Base-by-base conservation (phyloP, 2,888 invertebrate genomes). In the Yponomeuta sedellus region DNA sequence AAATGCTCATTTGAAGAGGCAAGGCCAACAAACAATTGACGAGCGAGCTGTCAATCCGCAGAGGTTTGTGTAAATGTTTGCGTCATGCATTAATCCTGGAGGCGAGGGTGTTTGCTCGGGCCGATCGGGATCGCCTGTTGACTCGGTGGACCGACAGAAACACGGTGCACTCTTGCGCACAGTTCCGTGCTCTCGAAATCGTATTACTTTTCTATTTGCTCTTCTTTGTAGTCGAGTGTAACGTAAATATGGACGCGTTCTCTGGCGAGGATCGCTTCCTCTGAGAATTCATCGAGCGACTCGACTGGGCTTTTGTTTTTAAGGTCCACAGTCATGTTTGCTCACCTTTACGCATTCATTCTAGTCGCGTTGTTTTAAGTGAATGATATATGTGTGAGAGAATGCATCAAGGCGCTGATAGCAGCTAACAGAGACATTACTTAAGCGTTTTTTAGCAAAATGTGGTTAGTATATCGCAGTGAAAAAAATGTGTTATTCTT, bases 21-120 rank as follows among this genome's bases (percentile, higher is more conserved):
- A 88, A 88, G 85, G 88, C 87, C 86, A 87, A 89, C 88, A 91
- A 91, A 90, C 89, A 90, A 86, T 88, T 86, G 88, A 87, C 85
- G 86, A 85, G 83, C 81, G 89, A 88, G 89, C 90, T 89, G 90
- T 90, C 90, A 90, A 90, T 90, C 88, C 74, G 86, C 89, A 86
- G 89, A 86, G 87, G 88, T 86, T 88, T 85, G 82, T 86, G 86
- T 86, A 86, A 91, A 91, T 89, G 87, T 91, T 91, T 90, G 88
- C 88, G 85, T 80, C 82, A 81, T 85, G 91, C 89, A 90, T 90
- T 91, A 91, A 90, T 90, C 86, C 85, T 81, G 76, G 83, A 85
- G 82, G 85, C 80, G 80, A 78, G 77, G 77, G 80, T 74, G 84
- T 76, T 83, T 77, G 86, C 82, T 84, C 78, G 39, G 66, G 19